Conservation (phyloP, 1,140 invertebrate species). For the Oreohelix idahoensis region DNA sequence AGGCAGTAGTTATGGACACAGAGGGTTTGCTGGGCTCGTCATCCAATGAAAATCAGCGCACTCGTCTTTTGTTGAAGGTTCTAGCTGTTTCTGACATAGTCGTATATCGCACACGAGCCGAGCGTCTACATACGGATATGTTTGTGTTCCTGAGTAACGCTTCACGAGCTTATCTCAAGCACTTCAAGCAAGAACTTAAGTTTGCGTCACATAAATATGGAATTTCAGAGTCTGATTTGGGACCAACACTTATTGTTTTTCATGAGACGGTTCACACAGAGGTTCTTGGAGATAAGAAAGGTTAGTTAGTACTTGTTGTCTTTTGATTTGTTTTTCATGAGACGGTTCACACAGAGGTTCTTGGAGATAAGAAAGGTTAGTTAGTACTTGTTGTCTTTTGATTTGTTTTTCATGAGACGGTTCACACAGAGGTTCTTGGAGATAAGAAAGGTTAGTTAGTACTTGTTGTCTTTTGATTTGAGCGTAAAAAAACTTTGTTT, state of each 20-base stretch:
- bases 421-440: constrained; percentile 77
- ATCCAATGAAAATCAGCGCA: constrained; percentile 81
- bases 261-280: constrained; percentile 86
- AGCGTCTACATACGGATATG: constrained; percentile 84
- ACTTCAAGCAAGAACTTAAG: constrained; percentile 81
- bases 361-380: constrained; percentile 59
- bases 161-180: constrained; percentile 82
- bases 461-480: not conserved
- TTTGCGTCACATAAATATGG: constrained; percentile 76
- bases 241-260: constrained; percentile 85
- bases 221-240: constrained; percentile 75
- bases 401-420: constrained; percentile 79
- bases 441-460: constrained; percentile 50
- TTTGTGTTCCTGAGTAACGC: constrained; percentile 87
- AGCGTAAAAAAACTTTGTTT: too few relatives aligned
- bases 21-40: constrained; percentile 83
- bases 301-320: constrained; percentile 42
- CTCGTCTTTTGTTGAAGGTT: constrained; percentile 83
- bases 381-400: not conserved
- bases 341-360: constrained; percentile 80
- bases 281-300: constrained; percentile 56
- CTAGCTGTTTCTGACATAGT: constrained; percentile 88
- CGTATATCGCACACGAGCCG: constrained; percentile 85
- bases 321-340: constrained; percentile 76
- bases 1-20: constrained; percentile 85